Percentiles rank a stretch among this genome's conserved stretches.
These are phyloP conservation scores for Pithys albifrons DNA, from an alignment of 2,113 vertebrate genomes.

Conservation along the genomic window DNA sequence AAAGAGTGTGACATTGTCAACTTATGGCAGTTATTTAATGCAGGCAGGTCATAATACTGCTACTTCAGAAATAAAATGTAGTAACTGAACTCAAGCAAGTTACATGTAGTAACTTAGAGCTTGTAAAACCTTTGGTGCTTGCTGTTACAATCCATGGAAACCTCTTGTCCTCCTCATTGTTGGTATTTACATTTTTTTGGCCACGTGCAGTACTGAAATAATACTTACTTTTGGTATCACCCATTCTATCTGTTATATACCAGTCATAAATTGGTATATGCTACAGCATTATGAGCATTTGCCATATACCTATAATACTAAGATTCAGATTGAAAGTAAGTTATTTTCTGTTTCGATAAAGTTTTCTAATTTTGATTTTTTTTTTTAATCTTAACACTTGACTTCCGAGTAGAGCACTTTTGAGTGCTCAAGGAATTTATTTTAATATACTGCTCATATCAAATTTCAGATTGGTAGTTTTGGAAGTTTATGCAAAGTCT, in stretches of 20 bases:
- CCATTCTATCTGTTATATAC: constrained; percentile 70
- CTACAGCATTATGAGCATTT: background rate
- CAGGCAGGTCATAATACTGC: background rate
- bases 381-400: background rate
- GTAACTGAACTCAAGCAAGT: background rate
- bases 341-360: background rate
- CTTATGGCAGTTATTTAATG: background rate
- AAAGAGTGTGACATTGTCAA: background rate
- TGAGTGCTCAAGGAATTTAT: background rate
- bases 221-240: constrained; percentile 76
- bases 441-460: background rate
- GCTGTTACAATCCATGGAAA: background rate
- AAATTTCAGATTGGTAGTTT: background rate
- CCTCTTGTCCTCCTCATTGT: background rate
- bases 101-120: background rate
- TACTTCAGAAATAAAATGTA: background rate
- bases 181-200: constrained; percentile 42
- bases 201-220: constrained; percentile 70
- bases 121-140: background rate
- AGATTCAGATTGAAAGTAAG: background rate
- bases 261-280: background rate
- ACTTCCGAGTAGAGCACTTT: background rate
- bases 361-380: background rate
- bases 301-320: background rate
- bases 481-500: background rate